These are phyloP conservation scores for Lepidostoma basale DNA, from an alignment of 1,140 invertebrate species.

Conservation along the genomic window DNA sequence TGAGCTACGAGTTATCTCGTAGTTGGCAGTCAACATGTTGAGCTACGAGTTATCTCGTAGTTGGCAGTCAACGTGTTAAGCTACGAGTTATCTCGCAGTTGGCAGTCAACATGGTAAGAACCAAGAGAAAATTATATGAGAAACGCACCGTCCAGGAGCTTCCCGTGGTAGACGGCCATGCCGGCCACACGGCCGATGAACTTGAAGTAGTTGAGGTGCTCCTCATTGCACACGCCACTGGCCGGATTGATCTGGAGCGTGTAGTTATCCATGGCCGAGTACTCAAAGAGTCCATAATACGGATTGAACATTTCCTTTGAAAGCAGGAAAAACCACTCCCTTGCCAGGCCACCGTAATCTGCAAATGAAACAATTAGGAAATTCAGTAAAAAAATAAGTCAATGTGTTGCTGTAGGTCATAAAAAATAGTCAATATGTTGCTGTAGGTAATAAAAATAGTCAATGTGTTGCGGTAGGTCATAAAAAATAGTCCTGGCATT, in stretches of 20 bases:
- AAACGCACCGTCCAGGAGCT: conserved; percentile 86
- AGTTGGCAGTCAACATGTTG: too few species aligned
- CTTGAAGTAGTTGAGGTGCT: conserved; percentile 97
- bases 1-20: too few species aligned
- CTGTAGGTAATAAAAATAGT: too few species aligned
- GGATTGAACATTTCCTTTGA: conserved; percentile 99
- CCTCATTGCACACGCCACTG: conserved; percentile 95
- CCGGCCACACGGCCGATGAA: conserved; percentile 97
- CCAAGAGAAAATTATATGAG: conserved; percentile 74
- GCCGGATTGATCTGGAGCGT: conserved; percentile 98
- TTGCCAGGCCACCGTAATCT: conserved; percentile 96
- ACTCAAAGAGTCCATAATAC: conserved; percentile 98
- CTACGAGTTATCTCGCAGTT: too few species aligned
- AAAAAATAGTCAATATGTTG: too few species aligned
- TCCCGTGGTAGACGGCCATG: conserved; percentile 99
- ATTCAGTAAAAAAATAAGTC: too few species aligned
- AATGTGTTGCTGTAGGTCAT: too few species aligned
- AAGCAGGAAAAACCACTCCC: conserved; percentile 98
- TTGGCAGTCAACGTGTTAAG: too few species aligned
- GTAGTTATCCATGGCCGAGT: conserved; percentile 99
- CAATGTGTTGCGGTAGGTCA: too few species aligned
- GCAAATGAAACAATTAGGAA: conserved; percentile 29
- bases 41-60: too few species aligned
- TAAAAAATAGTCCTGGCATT: not conserved
- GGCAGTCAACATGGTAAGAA: conserved; percentile 65